Evolutionary conservation across 1,140 invertebrate genomes (phyloP).

Genomic region (Penaeus vannamei): DNA sequence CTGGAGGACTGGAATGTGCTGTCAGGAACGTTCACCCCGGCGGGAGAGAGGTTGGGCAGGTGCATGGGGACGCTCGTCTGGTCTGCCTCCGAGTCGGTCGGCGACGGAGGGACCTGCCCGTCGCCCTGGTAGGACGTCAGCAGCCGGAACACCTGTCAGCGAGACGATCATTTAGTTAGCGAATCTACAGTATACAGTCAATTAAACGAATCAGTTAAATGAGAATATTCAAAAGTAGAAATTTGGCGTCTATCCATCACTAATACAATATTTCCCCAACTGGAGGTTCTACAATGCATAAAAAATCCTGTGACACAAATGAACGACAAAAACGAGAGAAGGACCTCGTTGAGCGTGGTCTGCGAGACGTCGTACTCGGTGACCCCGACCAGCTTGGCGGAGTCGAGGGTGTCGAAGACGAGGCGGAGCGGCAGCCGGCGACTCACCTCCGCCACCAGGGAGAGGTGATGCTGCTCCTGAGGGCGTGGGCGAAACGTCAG

Average conservation of each 20-base stretch:
- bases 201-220: too few species aligned
- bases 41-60: conserved; percentile 30
- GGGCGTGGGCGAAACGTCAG: neutral
- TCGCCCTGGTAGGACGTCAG: conserved; percentile 55
- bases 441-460: conserved; percentile 48
- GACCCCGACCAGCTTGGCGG: conserved; percentile 28
- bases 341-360: conserved; percentile 56
- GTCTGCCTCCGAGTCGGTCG: neutral
- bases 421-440: conserved; percentile 36
- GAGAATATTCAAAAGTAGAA: too few species aligned
- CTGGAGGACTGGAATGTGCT: too few species aligned
- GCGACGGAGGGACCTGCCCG: conserved; percentile 34
- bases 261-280: too few species aligned
- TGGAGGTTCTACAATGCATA: too few species aligned
- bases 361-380: conserved; percentile 61
- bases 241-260: too few species aligned
- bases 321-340: neutral
- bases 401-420: conserved; percentile 48
- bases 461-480: conserved; percentile 60
- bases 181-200: neutral
- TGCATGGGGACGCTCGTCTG: conserved; percentile 12
- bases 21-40: neutral
- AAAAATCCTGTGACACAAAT: too few species aligned
- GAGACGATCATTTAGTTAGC: neutral
- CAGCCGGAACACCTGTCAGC: conserved; percentile 51